Evolutionary conservation across 2,888 invertebrate genomes (phyloP), one percentile per base, ranked within the genome.

Genomic region (Diadromus collaris): DNA sequence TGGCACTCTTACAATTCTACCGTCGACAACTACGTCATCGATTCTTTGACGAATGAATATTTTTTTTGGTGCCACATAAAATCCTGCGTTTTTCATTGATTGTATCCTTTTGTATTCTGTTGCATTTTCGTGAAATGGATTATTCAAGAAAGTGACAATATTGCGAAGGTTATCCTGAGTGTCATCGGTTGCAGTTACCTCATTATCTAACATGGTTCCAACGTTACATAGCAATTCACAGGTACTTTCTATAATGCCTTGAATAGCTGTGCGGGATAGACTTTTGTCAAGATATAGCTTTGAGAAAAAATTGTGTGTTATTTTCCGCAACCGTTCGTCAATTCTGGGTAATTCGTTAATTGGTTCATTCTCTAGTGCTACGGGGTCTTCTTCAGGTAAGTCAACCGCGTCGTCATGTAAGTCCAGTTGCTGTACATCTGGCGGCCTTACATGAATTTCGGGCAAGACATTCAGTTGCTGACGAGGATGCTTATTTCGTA

Each of bases 1-100:
- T 9, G 75, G 74, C 19, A 79, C 60, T 21, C 48, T 48, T 19
- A 46, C 60, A 21, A 51, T 60, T 67, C 54, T 19, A 6, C 75
- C 75, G 5, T 34, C 54, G 27, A 75, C 29, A 10, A 48, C 58
- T 70, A 60, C 65, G 44, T 75, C 75, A 32, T 75, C 75, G 65
- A 79, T 58, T 51, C 75, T 51, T 75, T 79, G 78, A 32, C 54
- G 60, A 9, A 79, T 41, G 19, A 75, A 79, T 51, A 74, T 41
- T 21, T 65, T 79, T 58, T 61, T 65, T 6, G 65, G 75, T 10
- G 32, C n/a, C 24, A 72, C 48, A 51, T 51, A 68, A 41, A 32
- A 78, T 34, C 73, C 63, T 41, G 58, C 21, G 19, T 56, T 44
- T 34, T 46, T 21, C 44, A 73, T 54, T 9, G 38, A 48, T 21